Conservation (phyloP, 2,888 invertebrate species). For the Drosophila sordidula region DNA sequence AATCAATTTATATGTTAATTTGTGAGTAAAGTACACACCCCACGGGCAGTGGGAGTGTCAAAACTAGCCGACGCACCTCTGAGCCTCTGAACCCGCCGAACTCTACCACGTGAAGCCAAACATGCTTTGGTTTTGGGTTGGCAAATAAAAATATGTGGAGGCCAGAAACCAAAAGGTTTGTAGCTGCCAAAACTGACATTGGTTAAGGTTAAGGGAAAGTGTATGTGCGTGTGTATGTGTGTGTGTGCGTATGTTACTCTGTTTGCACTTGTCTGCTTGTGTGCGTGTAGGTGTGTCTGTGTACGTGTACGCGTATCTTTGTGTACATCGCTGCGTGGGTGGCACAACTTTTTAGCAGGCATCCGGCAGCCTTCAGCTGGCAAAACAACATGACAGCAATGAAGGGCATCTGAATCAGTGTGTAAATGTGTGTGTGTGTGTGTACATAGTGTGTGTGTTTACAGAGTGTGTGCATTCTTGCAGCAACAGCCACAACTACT, state of each 20-base stretch:
- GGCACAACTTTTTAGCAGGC: conserved; percentile 62
- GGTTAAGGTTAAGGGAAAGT: conserved; percentile 56
- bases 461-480: conserved; percentile 35
- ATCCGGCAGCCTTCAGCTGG: conserved; percentile 60
- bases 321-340: conserved; percentile 34
- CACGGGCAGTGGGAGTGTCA: conserved; percentile 31
- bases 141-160: conserved; percentile 64
- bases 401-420: conserved; percentile 43
- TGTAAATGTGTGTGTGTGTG: conserved; percentile 1
- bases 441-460: conserved; percentile 17
- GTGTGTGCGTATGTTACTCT: neutral
- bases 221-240: neutral
- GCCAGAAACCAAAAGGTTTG: conserved; percentile 45
- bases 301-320: conserved; percentile 21
- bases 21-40: conserved; percentile 63
- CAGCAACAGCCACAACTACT: conserved; percentile 36
- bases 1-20: conserved; percentile 82
- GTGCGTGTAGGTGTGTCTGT: conserved; percentile 9
- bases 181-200: conserved; percentile 75
- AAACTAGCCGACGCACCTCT: conserved; percentile 32
- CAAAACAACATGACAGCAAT: conserved; percentile 65
- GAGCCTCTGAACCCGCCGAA: neutral
- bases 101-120: neutral
- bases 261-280: conserved; percentile 11
- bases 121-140: conserved; percentile 17